These are phyloP conservation scores for Tachysurus fulvidraco DNA, from an alignment of 2,113 vertebrate genomes.

Conservation along the genomic window DNA sequence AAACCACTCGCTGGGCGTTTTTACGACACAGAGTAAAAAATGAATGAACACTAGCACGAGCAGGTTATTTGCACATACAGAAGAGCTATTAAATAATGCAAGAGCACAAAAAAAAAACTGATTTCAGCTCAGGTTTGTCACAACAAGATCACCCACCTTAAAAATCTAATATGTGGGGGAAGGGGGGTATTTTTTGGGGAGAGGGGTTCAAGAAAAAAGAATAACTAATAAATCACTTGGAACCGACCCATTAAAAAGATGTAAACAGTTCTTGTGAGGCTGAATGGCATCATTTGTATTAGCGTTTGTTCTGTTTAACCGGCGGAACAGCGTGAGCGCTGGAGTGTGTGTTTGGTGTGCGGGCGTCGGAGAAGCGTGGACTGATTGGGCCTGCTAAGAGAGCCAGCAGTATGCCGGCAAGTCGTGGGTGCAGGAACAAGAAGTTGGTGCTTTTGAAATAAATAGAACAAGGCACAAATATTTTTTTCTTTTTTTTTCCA, in stretches of 20 bases:
- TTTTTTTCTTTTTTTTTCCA: slow-evolving; percentile 48
- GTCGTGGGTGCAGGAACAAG: slow-evolving; percentile 48
- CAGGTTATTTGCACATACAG: slow-evolving; percentile 43
- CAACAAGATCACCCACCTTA: slow-evolving; percentile 36
- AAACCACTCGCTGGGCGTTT: slow-evolving; percentile 39
- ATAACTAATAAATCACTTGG: slow-evolving; percentile 40
- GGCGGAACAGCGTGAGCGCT: slow-evolving; percentile 45
- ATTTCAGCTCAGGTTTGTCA: slow-evolving; percentile 38
- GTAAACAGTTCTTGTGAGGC: slow-evolving; percentile 31
- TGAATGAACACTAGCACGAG: slow-evolving; percentile 41
- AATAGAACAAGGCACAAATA: slow-evolving; percentile 96
- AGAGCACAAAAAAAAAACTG: slow-evolving; percentile 35
- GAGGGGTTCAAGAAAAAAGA: neutral
- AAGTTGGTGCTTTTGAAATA: slow-evolving; percentile 66
- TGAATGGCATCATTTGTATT: slow-evolving; percentile 28
- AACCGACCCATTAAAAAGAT: slow-evolving; percentile 39
- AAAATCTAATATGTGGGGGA: slow-evolving; percentile 19
- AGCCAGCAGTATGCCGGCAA: slow-evolving; percentile 58
- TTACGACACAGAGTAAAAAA: neutral
- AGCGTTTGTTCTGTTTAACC: slow-evolving; percentile 35
- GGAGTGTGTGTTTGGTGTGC: slow-evolving; percentile 33
- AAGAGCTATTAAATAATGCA: slow-evolving; percentile 48
- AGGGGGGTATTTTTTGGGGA: too few relatives aligned
- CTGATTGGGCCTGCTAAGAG: slow-evolving; percentile 59
- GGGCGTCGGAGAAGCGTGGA: slow-evolving; percentile 38